Evolutionary conservation across 2,888 invertebrate species (phyloP).

Genomic region (Andrena minutula): DNA sequence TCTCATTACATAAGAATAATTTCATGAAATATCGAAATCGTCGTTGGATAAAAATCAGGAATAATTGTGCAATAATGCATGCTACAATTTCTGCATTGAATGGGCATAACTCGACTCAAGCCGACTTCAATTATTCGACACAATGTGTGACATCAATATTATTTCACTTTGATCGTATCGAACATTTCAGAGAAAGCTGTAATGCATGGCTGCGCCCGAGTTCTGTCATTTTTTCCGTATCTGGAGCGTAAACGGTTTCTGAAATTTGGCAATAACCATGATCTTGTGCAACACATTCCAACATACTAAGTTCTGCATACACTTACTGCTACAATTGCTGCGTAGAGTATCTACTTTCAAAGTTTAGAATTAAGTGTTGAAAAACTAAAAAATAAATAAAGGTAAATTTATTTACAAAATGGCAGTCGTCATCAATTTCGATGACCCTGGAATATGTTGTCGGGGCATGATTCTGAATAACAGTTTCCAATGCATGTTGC

Average conservation of each 20-base stretch:
- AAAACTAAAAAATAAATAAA: too few species aligned
- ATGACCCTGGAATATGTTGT: too few species aligned
- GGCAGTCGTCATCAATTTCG: too few species aligned
- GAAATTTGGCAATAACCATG: conserved; percentile 45
- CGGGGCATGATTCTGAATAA: too few species aligned
- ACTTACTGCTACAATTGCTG: not conserved
- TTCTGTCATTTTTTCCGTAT: conserved; percentile 27
- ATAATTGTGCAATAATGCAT: not conserved
- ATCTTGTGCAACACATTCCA: conserved; percentile 8
- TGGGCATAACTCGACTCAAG: not conserved
- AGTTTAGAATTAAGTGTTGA: not conserved
- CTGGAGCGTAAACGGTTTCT: conserved; percentile 37
- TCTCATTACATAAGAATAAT: not conserved
- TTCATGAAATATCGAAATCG: not conserved
- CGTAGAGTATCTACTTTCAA: not conserved
- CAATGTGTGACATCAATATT: not conserved
- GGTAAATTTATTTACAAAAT: too few species aligned
- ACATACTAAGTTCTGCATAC: not conserved
- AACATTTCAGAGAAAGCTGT: conserved; percentile 49
- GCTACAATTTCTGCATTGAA: conserved; percentile 15
- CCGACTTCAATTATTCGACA: not conserved
- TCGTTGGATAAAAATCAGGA: not conserved
- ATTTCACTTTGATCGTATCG: conserved; percentile 1
- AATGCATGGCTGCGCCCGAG: conserved; percentile 27
- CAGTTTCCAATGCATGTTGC: too few species aligned